Percentiles rank a stretch among this genome's conserved stretches.
These are phyloP conservation scores for Syngnathus acus DNA, from an alignment of 2,797 vertebrate genomes.

Conservation along the genomic window DNA sequence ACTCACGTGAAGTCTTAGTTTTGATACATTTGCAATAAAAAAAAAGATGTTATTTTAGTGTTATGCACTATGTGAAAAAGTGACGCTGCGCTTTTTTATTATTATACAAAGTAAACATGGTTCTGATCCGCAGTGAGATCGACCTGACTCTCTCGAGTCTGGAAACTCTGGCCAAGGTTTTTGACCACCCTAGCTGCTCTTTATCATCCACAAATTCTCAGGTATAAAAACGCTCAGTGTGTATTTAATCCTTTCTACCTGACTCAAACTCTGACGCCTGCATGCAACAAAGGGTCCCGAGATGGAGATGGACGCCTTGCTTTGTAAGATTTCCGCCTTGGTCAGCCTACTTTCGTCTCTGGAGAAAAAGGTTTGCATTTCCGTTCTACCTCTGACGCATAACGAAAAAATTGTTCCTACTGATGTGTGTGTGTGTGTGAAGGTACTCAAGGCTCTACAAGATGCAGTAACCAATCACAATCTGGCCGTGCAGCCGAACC, in stretches of 20 bases:
- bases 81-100: not conserved
- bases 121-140: conserved; percentile 67
- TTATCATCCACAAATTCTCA: conserved; percentile 56
- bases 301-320: conserved; percentile 72
- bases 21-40: not conserved
- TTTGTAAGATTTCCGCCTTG: conserved; percentile 75
- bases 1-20: not conserved
- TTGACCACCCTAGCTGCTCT: conserved; percentile 69
- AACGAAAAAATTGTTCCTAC: not conserved
- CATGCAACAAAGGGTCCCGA: conserved; percentile 56
- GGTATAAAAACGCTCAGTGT: conserved; percentile 41
- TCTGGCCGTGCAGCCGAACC: conserved; percentile 61
- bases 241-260: not conserved
- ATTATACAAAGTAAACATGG: not conserved
- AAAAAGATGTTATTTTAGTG: not conserved
- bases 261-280: conserved; percentile 5
- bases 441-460: conserved; percentile 76
- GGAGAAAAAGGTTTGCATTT: conserved; percentile 75
- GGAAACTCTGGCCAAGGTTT: conserved; percentile 76
- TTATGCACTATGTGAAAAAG: not conserved
- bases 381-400: not conserved
- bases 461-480: conserved; percentile 74
- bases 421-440: not conserved
- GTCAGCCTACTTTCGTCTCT: conserved; percentile 76
- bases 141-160: conserved; percentile 74